phyloP scores from a whole-genome alignment of 2,797 vertebrate genomes.

The Allobates femoralis region DNA sequence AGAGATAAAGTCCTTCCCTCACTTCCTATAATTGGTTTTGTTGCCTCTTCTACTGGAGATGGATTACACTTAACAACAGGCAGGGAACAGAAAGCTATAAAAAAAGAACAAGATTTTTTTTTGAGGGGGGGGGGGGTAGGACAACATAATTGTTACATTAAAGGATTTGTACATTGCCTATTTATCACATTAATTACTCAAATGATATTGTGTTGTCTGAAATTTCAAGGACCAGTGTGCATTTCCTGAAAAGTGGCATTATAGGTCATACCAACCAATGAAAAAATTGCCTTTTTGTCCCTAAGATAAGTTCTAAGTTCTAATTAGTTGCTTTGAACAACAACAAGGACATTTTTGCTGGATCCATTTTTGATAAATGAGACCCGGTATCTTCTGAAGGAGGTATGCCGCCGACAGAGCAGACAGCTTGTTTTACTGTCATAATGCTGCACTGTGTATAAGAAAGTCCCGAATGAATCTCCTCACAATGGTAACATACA shows the following conservation, averaged over 20 bases:
- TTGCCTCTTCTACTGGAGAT: too few relatives aligned
- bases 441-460: not conserved
- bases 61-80: too few relatives aligned
- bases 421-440: not conserved
- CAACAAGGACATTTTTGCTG: not conserved
- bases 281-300: not conserved
- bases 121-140: too few relatives aligned
- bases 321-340: not conserved
- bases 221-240: too few relatives aligned
- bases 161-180: too few relatives aligned
- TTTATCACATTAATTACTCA: too few relatives aligned
- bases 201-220: too few relatives aligned
- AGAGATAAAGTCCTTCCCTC: too few relatives aligned
- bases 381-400: not conserved
- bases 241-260: not conserved
- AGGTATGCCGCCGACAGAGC: not conserved
- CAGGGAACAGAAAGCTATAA: too few relatives aligned
- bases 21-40: too few relatives aligned
- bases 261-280: not conserved
- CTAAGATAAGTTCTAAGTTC: not conserved
- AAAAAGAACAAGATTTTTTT: too few relatives aligned
- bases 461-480: not conserved
- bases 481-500: constrained; percentile 11
- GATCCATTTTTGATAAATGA: not conserved
- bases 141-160: too few relatives aligned